Percentiles rank a stretch among this genome's conserved stretches.
Evolutionary conservation across 2,797 vertebrate genomes (phyloP).

Genomic region (Melanotaenia parkinsoni): DNA sequence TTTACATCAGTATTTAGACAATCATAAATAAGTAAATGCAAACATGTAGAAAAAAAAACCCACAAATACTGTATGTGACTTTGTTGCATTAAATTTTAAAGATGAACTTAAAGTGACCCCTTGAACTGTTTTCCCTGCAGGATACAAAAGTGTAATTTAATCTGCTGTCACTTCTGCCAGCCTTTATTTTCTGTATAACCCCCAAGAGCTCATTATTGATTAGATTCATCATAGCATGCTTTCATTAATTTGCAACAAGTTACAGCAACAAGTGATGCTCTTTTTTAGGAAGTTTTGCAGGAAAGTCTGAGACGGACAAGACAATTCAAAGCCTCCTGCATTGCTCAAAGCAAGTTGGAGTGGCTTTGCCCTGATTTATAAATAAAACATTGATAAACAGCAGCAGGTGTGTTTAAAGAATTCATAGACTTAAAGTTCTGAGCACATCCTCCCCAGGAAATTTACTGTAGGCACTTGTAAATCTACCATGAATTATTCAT

Average conservation of each 20-base stretch:
- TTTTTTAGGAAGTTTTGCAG: not conserved
- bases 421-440: slow-evolving; percentile 46
- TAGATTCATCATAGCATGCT: not conserved
- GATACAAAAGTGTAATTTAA: not conserved
- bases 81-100: not conserved
- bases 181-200: not conserved
- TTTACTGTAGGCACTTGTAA: slow-evolving; percentile 51
- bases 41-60: not conserved
- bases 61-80: not conserved
- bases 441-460: slow-evolving; percentile 44
- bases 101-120: not conserved
- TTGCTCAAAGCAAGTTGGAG: slow-evolving; percentile 28
- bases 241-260: slow-evolving; percentile 40
- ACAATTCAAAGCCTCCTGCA: slow-evolving; percentile 27
- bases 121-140: not conserved
- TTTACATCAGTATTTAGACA: not conserved
- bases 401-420: slow-evolving; percentile 54
- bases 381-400: slow-evolving; percentile 61
- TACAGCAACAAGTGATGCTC: slow-evolving; percentile 22
- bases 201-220: not conserved
- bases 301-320: not conserved
- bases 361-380: slow-evolving; percentile 34
- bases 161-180: not conserved
- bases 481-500: slow-evolving; percentile 64
- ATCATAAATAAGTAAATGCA: not conserved